These are phyloP conservation scores for Castor canadensis DNA, from an alignment of 2,113 vertebrate species.

Conservation along the genomic window DNA sequence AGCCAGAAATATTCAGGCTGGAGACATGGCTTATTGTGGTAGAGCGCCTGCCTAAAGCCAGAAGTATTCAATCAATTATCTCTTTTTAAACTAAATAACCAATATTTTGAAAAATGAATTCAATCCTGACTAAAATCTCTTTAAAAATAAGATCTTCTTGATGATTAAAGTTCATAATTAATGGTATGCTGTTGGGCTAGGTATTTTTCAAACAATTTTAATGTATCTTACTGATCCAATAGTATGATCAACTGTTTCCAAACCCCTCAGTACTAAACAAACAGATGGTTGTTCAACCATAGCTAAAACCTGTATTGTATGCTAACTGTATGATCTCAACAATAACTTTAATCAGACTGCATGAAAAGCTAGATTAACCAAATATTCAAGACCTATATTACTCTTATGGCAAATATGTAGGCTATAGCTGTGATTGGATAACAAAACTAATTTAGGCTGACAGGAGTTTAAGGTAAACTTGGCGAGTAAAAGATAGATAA, in stretches of 20 bases:
- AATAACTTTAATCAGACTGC: neutral
- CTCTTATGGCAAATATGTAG: neutral
- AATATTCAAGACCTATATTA: neutral
- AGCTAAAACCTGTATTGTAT: neutral
- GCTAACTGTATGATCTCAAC: neutral
- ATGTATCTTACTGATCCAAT: neutral
- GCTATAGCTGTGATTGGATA: neutral
- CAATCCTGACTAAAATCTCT: neutral
- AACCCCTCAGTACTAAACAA: neutral
- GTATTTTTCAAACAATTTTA: conserved; percentile 13
- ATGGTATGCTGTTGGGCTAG: neutral
- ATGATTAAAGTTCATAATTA: neutral
- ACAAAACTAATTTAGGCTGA: conserved; percentile 38
- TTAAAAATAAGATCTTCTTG: neutral
- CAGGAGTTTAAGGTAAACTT: conserved; percentile 60
- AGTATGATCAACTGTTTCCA: neutral
- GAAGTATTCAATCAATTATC: neutral
- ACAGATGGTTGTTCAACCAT: neutral
- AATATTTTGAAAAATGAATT: conserved; percentile 38
- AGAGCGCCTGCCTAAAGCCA: no score
- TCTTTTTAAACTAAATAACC: no score
- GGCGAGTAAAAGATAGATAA: conserved; percentile 17
- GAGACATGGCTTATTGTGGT: no score
- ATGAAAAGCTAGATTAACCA: conserved; percentile 10
- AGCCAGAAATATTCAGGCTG: neutral